Conservation (phyloP, 2,113 vertebrate species). For the Rhinolophus sinicus region DNA sequence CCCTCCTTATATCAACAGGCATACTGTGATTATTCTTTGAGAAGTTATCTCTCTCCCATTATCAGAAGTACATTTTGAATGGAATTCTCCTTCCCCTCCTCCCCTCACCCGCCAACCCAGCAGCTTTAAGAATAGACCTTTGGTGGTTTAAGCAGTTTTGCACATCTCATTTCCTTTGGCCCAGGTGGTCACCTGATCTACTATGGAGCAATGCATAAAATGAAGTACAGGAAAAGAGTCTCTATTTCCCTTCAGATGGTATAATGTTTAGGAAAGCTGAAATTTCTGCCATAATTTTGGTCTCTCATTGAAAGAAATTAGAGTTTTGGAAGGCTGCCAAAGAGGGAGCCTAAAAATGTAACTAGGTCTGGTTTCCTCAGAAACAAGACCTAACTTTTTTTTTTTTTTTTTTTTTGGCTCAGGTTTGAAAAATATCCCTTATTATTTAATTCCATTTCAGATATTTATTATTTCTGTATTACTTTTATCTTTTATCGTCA, state of each 20-base stretch:
- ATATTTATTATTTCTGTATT: background rate
- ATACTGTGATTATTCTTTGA: background rate
- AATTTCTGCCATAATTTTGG: background rate
- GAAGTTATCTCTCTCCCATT: background rate
- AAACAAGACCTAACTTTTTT: background rate
- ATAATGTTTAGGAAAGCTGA: background rate
- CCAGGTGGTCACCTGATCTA: background rate
- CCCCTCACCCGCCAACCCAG: too few relatives aligned
- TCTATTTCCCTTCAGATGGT: background rate
- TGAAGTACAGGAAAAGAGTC: background rate
- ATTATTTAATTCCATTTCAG: background rate
- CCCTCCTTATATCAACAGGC: background rate
- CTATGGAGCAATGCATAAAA: background rate
- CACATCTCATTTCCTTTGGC: background rate
- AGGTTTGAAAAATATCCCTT: background rate
- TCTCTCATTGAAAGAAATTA: background rate
- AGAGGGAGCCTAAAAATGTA: background rate
- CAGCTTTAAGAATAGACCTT: background rate
- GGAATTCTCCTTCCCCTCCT: background rate
- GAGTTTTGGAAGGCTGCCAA: accelerated
- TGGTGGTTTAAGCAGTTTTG: background rate
- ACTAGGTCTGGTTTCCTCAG: background rate
- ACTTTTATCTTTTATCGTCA: background rate
- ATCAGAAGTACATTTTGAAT: background rate
- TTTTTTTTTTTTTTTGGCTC: background rate